Evolutionary conservation across 2,113 vertebrate genomes (phyloP).

Genomic region (Hippocampus barbouri): DNA sequence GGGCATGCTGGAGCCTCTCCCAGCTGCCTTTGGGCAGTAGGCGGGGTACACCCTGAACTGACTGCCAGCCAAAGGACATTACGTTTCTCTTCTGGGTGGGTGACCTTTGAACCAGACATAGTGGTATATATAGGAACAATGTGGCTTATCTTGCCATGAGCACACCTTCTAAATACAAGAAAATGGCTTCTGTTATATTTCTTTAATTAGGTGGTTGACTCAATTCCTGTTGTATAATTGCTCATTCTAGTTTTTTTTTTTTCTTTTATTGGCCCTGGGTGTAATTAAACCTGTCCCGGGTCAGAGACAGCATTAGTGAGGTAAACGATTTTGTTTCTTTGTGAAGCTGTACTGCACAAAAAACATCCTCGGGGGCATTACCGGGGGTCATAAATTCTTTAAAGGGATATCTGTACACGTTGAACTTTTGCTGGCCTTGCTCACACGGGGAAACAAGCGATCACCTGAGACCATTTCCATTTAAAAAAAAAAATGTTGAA

Average conservation of each 20-base stretch:
- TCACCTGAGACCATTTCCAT: slow-evolving; percentile 44
- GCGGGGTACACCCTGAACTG: too few species aligned
- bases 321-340: slow-evolving; percentile 31
- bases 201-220: neutral
- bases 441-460: slow-evolving; percentile 50
- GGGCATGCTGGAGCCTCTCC: too few species aligned
- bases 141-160: neutral
- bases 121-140: neutral
- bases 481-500: slow-evolving; percentile 46
- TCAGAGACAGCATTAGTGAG: slow-evolving; percentile 37
- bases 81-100: neutral
- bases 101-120: neutral
- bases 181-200: neutral
- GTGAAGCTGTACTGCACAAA: slow-evolving; percentile 28
- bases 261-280: slow-evolving; percentile 35
- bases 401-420: slow-evolving; percentile 62
- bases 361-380: slow-evolving; percentile 50
- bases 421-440: slow-evolving; percentile 66
- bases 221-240: slow-evolving; percentile 8
- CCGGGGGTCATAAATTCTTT: slow-evolving; percentile 63
- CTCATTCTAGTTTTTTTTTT: slow-evolving; percentile 16
- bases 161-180: neutral
- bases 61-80: neutral
- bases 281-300: slow-evolving; percentile 39
- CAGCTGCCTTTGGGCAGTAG: too few species aligned